phyloP scores from a whole-genome alignment of 2,113 vertebrate species.

The Pampusana beccarii region DNA sequence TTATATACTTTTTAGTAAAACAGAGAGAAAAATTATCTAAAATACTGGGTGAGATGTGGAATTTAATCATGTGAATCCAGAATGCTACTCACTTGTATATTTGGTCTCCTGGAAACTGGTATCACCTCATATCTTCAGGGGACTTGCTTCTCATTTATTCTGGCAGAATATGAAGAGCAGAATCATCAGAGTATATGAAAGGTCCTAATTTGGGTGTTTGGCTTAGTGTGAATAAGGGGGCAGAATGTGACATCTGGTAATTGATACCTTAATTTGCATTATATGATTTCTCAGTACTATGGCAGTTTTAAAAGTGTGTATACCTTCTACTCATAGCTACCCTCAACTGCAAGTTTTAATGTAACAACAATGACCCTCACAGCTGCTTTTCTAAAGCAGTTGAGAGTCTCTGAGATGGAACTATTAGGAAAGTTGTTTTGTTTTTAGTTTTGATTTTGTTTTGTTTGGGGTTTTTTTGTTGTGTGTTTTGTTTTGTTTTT shows the following conservation, averaged over 20 bases:
- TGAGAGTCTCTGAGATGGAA: background rate
- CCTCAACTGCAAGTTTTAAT: background rate
- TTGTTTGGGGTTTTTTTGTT: background rate
- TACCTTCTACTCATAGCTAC: background rate
- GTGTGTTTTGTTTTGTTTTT: background rate
- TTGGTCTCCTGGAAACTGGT: background rate
- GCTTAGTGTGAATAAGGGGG: background rate
- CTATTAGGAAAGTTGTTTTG: background rate
- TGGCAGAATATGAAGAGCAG: background rate
- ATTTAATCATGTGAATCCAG: background rate
- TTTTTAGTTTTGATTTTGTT: background rate
- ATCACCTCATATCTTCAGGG: background rate
- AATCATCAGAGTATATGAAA: background rate
- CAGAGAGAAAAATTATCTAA: background rate
- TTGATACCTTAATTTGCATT: background rate
- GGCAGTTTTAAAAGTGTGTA: background rate
- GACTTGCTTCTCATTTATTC: background rate
- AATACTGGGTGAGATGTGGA: background rate
- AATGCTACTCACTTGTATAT: background rate
- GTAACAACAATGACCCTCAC: background rate
- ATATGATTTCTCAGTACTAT: background rate
- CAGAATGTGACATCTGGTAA: background rate
- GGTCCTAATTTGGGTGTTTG: background rate
- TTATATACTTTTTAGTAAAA: background rate
- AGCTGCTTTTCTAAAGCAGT: background rate